Percentiles rank a stretch among this genome's conserved stretches.
These are phyloP conservation scores for Colletes gigas DNA, from an alignment of 1,140 invertebrate species.

Conservation along the genomic window DNA sequence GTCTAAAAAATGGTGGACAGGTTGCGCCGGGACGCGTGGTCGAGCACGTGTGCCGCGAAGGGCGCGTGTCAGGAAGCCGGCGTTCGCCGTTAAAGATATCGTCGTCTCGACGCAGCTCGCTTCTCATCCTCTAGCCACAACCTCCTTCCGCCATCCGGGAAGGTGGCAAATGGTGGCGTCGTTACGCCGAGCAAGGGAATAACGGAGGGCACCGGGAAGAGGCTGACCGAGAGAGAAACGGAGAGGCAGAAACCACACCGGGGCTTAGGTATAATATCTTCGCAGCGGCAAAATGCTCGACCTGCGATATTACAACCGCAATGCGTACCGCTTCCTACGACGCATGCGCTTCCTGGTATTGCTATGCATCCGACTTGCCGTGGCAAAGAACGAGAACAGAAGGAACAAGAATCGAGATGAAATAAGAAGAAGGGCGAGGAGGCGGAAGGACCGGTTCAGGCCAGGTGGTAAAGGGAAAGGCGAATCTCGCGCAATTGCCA, in stretches of 20 bases:
- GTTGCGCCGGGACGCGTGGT: background rate
- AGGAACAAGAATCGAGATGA: background rate
- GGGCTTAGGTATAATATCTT: conserved; percentile 69
- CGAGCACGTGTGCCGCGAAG: background rate
- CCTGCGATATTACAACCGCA: conserved; percentile 74
- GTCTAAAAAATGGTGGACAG: too few relatives aligned
- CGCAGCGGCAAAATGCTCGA: conserved; percentile 57
- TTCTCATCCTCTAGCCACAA: background rate
- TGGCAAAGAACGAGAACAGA: conserved; percentile 14
- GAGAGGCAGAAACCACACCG: conserved; percentile 32
- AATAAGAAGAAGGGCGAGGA: conserved; percentile 15
- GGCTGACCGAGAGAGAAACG: conserved; percentile 15
- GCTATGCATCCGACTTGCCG: conserved; percentile 60
- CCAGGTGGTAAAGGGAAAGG: background rate
- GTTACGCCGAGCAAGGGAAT: background rate
- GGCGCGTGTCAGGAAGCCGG: background rate
- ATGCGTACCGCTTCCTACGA: conserved; percentile 58
- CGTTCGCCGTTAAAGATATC: conserved; percentile 6
- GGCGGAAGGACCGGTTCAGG: background rate
- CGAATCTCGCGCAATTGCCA: conserved; percentile 69
- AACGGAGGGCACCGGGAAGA: background rate
- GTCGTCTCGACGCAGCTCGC: background rate
- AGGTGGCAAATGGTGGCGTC: conserved; percentile 22
- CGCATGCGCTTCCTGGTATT: conserved; percentile 49
- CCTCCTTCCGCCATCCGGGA: background rate